Evolutionary conservation across 37 sponge, comb jelly and placozoan species (phyloP).

Genomic region (Haliclona indistincta): DNA sequence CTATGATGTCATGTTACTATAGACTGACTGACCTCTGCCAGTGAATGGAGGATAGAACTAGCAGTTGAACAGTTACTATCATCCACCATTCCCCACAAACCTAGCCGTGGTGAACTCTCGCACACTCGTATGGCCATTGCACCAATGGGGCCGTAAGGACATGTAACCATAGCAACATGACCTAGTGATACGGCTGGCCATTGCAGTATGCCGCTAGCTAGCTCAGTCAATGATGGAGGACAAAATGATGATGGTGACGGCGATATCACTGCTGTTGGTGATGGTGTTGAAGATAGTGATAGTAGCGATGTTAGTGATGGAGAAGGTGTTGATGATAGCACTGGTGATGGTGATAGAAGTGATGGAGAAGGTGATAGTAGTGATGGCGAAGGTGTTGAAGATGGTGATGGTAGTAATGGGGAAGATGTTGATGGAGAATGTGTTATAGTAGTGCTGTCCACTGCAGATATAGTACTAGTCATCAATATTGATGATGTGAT

Average conservation of each 20-base stretch:
- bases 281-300: background rate
- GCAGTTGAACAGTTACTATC: background rate
- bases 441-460: too few relatives aligned
- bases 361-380: background rate
- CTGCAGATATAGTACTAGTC: too few relatives aligned
- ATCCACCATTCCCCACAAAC: conserved; percentile 2
- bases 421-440: too few relatives aligned
- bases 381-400: background rate
- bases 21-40: conserved; percentile 1
- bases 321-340: background rate
- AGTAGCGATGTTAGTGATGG: background rate
- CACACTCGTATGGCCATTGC: conserved; percentile 11
- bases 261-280: conserved; percentile 1
- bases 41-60: background rate
- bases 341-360: background rate
- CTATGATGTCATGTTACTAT: background rate
- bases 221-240: background rate
- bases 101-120: background rate
- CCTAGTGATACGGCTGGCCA: conserved; percentile 16
- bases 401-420: background rate
- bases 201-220: background rate
- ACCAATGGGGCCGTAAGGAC: conserved; percentile 32
- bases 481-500: too few relatives aligned
- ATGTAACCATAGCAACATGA: background rate
- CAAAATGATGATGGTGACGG: background rate